Base-by-base conservation (phyloP, 2,888 invertebrate genomes). In the Eristalinus sepulchralis region DNA sequence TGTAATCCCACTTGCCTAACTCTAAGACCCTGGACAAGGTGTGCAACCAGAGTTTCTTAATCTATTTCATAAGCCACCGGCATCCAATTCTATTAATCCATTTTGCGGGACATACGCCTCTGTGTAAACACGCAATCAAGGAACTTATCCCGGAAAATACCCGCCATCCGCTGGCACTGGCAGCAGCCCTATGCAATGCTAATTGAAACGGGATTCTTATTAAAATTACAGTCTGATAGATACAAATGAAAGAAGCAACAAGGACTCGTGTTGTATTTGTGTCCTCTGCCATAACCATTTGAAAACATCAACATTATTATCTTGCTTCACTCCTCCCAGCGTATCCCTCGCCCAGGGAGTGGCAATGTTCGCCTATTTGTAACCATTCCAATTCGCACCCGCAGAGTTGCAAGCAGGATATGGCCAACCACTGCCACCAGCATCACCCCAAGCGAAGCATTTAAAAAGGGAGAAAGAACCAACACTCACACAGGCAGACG, bases 311-410 rank as follows among this genome's bases (percentile, higher is more conserved):
- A 68, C 68, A 82, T 77, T 82, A 85, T 85, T 82, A 78, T 82
- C 64, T 68, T 78, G 78, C 77, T 85, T 77, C 27, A 47, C 57
- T 36, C 66, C 55, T 77, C 68, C 76, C 76, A 57, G 11, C n/a
- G 17, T 62, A 70, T 24, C 39, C 39, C 24, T 53, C 11, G 33
- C 64, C 78, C 76, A 77, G 76, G 71, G 72, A 73, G 73, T 73
- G 68, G 82, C 62, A 82, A 84, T 85, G 82, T 82, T 85, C 73
- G 77, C 77, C 82, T 82, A 85, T 85, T 85, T 85, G 85, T 85
- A 82, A 77, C 85, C 78, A 78, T 82, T 82, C 72, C 82, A 73
- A 85, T 85, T 85, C 77, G 33, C 85, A 82, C 85, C 85, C 85
- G 82, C 85, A 82, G 73, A 77, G 72, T 60, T 71, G 64, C 81